Percentiles rank a stretch among this genome's conserved stretches.
Evolutionary conservation across 1,140 invertebrate genomes (phyloP).

Genomic region (Holotrichia oblita): DNA sequence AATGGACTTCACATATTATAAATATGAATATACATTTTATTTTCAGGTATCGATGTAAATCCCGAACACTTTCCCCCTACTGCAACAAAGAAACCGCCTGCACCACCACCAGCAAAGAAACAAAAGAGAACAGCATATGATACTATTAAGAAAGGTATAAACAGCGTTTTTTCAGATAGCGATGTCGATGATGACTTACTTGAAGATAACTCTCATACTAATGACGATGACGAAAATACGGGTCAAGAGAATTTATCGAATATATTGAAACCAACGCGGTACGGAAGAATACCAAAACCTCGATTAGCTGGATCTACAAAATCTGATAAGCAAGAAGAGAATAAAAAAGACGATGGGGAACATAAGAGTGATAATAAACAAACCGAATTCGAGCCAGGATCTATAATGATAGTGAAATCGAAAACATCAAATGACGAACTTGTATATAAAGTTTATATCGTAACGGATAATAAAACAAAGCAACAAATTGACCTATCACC

Average conservation of each 20-base stretch:
- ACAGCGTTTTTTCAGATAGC: neutral
- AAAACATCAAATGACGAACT: conserved; percentile 55
- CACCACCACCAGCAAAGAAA: conserved; percentile 14
- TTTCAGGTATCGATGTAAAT: conserved; percentile 2
- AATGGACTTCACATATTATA: too few relatives aligned
- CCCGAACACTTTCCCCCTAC: neutral
- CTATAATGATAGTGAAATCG: conserved; percentile 60
- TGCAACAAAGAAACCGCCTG: neutral
- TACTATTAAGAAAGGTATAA: conserved; percentile 23
- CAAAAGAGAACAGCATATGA: conserved; percentile 22
- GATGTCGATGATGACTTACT: conserved; percentile 10
- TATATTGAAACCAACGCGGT: conserved; percentile 6
- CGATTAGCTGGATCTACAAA: neutral
- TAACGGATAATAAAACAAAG: conserved; percentile 44
- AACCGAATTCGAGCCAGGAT: conserved; percentile 53
- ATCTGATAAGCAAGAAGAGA: neutral
- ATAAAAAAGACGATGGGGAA: neutral
- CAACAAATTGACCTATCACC: conserved; percentile 25
- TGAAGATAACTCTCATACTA: neutral
- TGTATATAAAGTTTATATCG: conserved; percentile 62
- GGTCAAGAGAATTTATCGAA: conserved; percentile 19
- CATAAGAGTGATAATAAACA: neutral
- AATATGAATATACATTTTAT: neutral
- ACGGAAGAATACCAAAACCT: conserved; percentile 3
- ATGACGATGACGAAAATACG: neutral